Base-by-base conservation (phyloP, 1,140 invertebrate species). In the Chironomus tepperi region DNA sequence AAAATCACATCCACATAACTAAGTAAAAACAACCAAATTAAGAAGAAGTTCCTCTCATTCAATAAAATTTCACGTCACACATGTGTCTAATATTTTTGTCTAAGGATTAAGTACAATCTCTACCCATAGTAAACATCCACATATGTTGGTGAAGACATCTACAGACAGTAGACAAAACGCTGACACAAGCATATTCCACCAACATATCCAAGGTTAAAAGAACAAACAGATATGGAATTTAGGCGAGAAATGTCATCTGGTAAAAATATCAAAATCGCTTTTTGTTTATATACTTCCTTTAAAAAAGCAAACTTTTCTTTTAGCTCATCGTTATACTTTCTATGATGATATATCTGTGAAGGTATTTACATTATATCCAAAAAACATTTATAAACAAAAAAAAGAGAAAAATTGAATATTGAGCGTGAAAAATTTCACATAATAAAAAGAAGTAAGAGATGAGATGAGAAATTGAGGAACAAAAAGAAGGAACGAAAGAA, bases 351-450 rank as follows among this genome's bases (percentile, higher is more conserved):
- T 57, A n/a, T 57, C 5, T 57, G 47, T 57, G 12, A n/a, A 15
- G 12, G 47, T 57, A 57, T 57, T 12, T 47, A 10, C 24, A 5
- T n/a, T 47, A 15, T 57, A 57, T 57, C 47, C 47, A n/a, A 5
- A 57, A 57, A 12, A n/a, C 47, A 57, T 15, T 15, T n/a, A 57
- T n/a, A 57, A 47, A 15, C 12, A 57, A 3, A 15, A 57, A n/a
- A 8, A 15, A n/a, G 12, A n/a, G 43, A 9, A 47, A 8, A 47
- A 47, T 15, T n/a, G n/a, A 57, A 57, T 3, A 70, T 70, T 70
- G 65, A 70, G 65, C 65, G 65, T 70, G 65, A 70, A 70, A 57
- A 70, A 70, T 70, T 34, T 70, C 65, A 18, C 65, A 70, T 70
- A 18, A 70, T 70, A 70, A 70, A 70, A 70, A 19, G 19, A 18